phyloP scores from a whole-genome alignment of 2,888 invertebrate species.

The Eudasyphora cyanicolor region DNA sequence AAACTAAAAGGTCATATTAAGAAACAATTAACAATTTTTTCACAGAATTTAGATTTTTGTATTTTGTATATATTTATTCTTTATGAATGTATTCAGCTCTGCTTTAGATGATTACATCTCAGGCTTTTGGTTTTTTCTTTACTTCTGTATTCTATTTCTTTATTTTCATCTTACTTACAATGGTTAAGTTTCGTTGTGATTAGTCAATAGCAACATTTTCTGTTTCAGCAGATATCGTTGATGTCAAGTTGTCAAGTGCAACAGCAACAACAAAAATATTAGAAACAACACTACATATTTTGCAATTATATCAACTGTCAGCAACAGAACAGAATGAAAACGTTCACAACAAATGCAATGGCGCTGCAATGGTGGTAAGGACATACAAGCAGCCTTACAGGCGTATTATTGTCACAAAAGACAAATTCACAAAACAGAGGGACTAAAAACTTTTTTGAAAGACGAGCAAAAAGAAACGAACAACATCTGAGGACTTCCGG shows the following conservation, averaged over 20 bases:
- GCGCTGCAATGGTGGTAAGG: background rate
- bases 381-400: background rate
- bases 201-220: background rate
- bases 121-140: too few relatives aligned
- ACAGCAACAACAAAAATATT: background rate
- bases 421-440: background rate
- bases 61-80: too few relatives aligned
- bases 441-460: background rate
- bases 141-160: too few relatives aligned
- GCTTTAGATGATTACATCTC: too few relatives aligned
- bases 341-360: background rate
- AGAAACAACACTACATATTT: background rate
- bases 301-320: slow-evolving; percentile 25
- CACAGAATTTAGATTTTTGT: too few relatives aligned
- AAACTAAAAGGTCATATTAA: too few relatives aligned
- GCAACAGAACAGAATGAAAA: background rate
- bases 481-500: background rate
- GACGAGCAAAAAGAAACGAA: background rate
- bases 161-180: background rate
- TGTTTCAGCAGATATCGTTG: background rate
- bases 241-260: background rate
- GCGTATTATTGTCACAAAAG: slow-evolving; percentile 1
- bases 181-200: background rate
- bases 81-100: too few relatives aligned
- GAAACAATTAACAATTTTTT: too few relatives aligned